These are phyloP conservation scores for Myiopsitta monachus DNA, from an alignment of 2,113 vertebrate genomes.

Conservation along the genomic window DNA sequence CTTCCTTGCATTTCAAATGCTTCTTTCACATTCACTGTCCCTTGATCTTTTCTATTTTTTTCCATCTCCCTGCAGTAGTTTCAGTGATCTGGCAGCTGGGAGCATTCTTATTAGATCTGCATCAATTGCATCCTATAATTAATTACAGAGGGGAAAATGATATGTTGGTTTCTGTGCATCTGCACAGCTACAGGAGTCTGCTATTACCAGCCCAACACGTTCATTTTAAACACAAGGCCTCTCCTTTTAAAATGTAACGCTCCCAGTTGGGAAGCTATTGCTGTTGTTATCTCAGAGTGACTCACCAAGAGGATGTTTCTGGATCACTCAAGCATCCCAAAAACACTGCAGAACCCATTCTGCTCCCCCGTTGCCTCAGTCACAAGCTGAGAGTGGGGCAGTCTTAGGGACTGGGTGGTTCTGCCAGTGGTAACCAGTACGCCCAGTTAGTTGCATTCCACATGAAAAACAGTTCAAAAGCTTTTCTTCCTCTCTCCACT, in stretches of 20 bases:
- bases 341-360: background rate
- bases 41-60: constrained; percentile 31
- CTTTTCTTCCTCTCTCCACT: background rate
- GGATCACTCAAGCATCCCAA: background rate
- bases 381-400: background rate
- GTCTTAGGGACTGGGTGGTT: background rate
- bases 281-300: background rate
- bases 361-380: background rate
- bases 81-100: constrained; percentile 49
- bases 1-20: background rate
- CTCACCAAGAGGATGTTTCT: background rate
- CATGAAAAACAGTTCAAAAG: background rate
- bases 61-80: background rate
- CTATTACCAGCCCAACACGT: constrained; percentile 9
- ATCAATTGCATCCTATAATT: constrained; percentile 64
- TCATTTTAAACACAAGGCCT: background rate
- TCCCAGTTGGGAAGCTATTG: background rate
- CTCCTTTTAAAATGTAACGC: background rate
- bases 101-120: constrained; percentile 62
- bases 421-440: background rate
- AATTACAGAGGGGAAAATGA: constrained; percentile 59
- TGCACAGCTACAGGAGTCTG: constrained; percentile 51
- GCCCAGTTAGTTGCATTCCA: background rate
- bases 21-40: background rate
- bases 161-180: constrained; percentile 52